Base-by-base conservation (phyloP, 2,888 invertebrate species). In the Notodonta dromedarius region DNA sequence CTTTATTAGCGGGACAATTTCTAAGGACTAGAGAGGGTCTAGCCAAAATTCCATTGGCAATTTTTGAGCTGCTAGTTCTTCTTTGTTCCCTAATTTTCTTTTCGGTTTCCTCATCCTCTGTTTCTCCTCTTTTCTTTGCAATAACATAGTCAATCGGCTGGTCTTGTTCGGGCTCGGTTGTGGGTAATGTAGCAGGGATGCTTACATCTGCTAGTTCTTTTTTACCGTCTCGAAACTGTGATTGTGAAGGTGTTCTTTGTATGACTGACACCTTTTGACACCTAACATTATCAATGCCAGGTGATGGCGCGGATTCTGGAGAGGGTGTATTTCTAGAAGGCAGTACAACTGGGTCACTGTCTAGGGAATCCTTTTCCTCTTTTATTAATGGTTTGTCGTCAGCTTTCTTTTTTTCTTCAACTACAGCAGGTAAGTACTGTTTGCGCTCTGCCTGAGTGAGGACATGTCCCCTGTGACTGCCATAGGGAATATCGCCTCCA, bases 61-160 rank as follows among this genome's bases (percentile, higher is more conserved):
- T 94, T 89, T 96, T 96, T 13, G 95, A 95, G 79, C 95, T 95
- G 80, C 95, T 96, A 63, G 96, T 95, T 69, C 96, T 89, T 71
- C 96, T 94, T 75, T 96, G 96, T 82, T 96, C 96, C 70, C 96
- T 93, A 32, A 95, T 94, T 82, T 95, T 95, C 74, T 94, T 95
- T 89, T 95, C 97, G 66, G 95, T 95, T 83, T 95, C 95, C 79
- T 96, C 96, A 73, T 95, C 95, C 82, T 95, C 95, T 11, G 93
- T 89, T 81, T 95, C 95, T 8, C 96, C 96, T 65, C 95, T 94
- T 78, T 97, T 95, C 85, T 97, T 97, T 35, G 97, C 97, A 71
- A 98, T 97, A 80, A 96, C 97, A 84, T 98, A 98, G 83, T 98
- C 97, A 66, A 98, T 98, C 0, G 98, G 98, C 77, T 97, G 97